phyloP scores from a whole-genome alignment of 2,888 invertebrate genomes.

The Dexiosoma caninum region DNA sequence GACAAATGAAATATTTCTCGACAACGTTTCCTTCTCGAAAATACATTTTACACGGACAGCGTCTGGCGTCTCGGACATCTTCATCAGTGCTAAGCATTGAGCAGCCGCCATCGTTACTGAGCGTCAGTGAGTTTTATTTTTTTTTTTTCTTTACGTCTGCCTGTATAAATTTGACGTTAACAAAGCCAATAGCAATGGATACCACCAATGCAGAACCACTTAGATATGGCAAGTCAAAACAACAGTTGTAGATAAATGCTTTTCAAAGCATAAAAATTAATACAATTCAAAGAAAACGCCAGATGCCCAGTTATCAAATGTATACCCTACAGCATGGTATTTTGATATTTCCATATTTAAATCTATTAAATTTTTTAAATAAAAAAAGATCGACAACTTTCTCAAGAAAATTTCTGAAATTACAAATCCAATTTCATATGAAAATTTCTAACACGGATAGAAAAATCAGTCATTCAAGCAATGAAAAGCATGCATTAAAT shows the following conservation, averaged over 20 bases:
- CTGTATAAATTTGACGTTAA: slow-evolving; percentile 24
- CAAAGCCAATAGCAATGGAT: slow-evolving; percentile 53
- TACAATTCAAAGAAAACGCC: slow-evolving; percentile 46
- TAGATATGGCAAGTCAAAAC: slow-evolving; percentile 26
- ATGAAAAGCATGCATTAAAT: no score
- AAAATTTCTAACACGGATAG: no score
- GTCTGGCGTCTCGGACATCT: slow-evolving; percentile 4
- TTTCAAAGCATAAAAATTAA: slow-evolving; percentile 32
- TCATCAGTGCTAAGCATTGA: background rate
- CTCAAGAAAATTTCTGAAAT: no score
- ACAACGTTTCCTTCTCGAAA: slow-evolving; percentile 41
- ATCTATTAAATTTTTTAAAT: no score
- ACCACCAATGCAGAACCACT: slow-evolving; percentile 31
- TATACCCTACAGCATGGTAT: background rate
- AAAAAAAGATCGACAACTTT: no score
- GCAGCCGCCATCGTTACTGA: background rate
- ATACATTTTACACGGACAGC: slow-evolving; percentile 11
- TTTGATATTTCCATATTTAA: background rate
- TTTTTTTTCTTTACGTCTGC: background rate
- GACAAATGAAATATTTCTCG: slow-evolving; percentile 42
- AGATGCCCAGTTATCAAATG: slow-evolving; percentile 50
- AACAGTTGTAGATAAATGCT: slow-evolving; percentile 42
- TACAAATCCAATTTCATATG: no score
- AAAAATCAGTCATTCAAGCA: no score
- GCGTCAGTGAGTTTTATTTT: background rate